Percentiles rank a stretch among this genome's conserved stretches.
phyloP scores from a whole-genome alignment of 1,140 invertebrate genomes.

The Lordiphosa stackelbergi region DNA sequence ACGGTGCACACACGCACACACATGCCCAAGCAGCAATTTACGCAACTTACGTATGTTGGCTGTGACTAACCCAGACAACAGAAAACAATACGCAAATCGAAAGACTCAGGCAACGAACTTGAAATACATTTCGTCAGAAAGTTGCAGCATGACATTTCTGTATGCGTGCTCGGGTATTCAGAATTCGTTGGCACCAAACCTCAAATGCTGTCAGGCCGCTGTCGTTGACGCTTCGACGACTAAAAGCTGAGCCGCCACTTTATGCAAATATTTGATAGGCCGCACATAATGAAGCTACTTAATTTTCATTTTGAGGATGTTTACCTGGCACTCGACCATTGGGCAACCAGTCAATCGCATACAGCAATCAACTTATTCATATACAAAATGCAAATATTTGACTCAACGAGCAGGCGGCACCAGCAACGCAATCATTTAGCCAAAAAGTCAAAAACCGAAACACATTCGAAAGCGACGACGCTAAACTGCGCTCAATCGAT shows the following conservation, averaged over 20 bases:
- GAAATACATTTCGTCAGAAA: constrained; percentile 66
- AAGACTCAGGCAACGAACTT: constrained; percentile 72
- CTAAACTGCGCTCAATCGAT: constrained; percentile 57
- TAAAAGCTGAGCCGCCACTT: constrained; percentile 9
- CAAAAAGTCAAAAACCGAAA: constrained; percentile 35
- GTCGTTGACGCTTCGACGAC: constrained; percentile 1
- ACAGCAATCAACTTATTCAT: constrained; percentile 11
- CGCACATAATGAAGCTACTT: constrained; percentile 51
- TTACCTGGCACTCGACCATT: constrained; percentile 40
- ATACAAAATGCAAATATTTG: constrained; percentile 65
- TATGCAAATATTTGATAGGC: constrained; percentile 62
- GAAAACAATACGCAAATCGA: constrained; percentile 60
- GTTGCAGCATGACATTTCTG: constrained; percentile 49
- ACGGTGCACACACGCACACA: constrained; percentile 34
- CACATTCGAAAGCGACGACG: constrained; percentile 36
- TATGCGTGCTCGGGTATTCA: constrained; percentile 47
- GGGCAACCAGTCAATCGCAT: constrained; percentile 24
- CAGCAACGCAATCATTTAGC: constrained; percentile 56
- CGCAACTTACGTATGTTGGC: constrained; percentile 37
- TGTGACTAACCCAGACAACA: constrained; percentile 54
- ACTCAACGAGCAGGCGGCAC: constrained; percentile 41
- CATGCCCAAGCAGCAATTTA: constrained; percentile 40
- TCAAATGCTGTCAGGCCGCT: constrained; percentile 19
- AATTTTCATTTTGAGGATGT: constrained; percentile 40
- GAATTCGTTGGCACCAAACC: constrained; percentile 45